These are phyloP conservation scores for Falco concolor DNA, from an alignment of 2,797 vertebrate species.

Conservation along the genomic window DNA sequence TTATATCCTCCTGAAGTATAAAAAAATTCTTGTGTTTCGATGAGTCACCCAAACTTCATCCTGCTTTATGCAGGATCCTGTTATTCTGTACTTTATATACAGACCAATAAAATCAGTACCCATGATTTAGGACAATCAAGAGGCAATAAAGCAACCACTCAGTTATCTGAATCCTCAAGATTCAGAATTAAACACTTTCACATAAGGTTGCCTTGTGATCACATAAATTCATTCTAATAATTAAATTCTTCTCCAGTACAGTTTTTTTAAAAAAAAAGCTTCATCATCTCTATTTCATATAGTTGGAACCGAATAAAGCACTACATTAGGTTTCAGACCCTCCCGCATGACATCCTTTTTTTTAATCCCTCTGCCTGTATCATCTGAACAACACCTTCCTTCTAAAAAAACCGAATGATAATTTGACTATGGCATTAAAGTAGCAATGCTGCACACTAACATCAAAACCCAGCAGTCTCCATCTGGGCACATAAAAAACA, in stretches of 20 bases:
- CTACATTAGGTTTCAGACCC: neutral
- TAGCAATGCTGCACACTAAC: neutral
- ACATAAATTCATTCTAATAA: neutral
- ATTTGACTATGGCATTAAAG: neutral
- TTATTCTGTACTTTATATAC: neutral
- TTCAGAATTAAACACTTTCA: neutral
- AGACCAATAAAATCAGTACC: neutral
- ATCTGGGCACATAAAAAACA: neutral
- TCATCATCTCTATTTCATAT: neutral
- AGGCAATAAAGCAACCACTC: neutral
- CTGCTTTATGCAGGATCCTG: neutral
- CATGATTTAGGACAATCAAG: neutral
- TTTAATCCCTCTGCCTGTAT: neutral
- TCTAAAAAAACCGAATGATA: neutral
- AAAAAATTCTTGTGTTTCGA: neutral
- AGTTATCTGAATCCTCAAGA: neutral
- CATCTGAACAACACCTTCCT: neutral
- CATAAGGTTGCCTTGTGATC: neutral
- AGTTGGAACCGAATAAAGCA: neutral
- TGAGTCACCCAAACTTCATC: slow-evolving; percentile 13
- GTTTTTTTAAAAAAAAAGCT: neutral
- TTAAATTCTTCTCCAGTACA: neutral
- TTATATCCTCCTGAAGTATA: neutral
- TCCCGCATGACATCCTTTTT: neutral
- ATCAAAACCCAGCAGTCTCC: neutral